Evolutionary conservation across 2,113 vertebrate species (phyloP), one percentile per base, ranked within the genome.

Genomic region (Anas platyrhynchos): DNA sequence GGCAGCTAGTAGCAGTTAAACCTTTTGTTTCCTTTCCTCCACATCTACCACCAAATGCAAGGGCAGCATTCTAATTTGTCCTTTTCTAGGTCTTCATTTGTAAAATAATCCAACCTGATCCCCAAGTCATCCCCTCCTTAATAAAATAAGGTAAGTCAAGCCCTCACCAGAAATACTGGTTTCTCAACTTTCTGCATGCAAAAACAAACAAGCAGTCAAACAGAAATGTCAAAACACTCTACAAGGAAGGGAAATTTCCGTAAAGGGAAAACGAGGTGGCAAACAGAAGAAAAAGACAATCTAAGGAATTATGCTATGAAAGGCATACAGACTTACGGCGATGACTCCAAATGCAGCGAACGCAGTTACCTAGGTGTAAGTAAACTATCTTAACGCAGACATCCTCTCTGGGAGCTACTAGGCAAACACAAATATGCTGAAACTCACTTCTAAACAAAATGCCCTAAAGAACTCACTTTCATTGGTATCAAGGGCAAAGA

Each of bases 311-410:
- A 66, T 2, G 13, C 36, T 48, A 21, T 0, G 20, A 6, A 65
- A 43, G 59, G 11, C 16, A 29, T 25, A 22, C 32, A 48, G n/a
- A 41, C 59, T 50, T 27, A 80, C 67, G 5, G 31, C 62, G 7
- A 41, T 1, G 14, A 22, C 31, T 76, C 11, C 63, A 55, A 59
- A 38, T 4, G 38, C 75, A 71, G 41, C 13, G 22, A 44, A 52
- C 50, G 31, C 17, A 2, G 1, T 31, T 86, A 65, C 0, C 0
- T 8, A 59, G 13, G 32, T 14, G 8, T 36, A 16, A 69, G 17
- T 10, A 23, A 41, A 52, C 20, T 52, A 3, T 29, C 25, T 22
- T 4, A 86, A 50, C n/a, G 61, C 38, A 61, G 26, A 8, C 44
- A 73, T 17, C n/a, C 50, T 13, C 5, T 8, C 12, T 38, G 27